phyloP scores from a whole-genome alignment of 2,797 vertebrate species.

The Chelidonichthys spinosus region DNA sequence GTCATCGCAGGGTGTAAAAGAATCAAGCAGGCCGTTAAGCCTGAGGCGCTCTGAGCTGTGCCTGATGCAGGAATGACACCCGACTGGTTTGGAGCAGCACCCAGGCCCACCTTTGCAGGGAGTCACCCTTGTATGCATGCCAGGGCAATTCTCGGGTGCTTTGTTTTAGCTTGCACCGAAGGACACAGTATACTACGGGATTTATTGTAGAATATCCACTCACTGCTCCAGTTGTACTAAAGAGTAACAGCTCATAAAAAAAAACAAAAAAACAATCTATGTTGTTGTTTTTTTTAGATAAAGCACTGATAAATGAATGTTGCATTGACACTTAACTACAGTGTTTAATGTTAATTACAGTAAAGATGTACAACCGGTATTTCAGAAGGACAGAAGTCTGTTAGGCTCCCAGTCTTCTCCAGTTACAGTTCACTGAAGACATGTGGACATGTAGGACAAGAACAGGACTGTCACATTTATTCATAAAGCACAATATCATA shows the following conservation, averaged over 20 bases:
- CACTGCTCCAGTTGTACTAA: background rate
- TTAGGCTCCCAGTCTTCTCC: background rate
- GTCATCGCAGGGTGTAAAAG: slow-evolving; percentile 54
- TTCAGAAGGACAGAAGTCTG: background rate
- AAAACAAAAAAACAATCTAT: background rate
- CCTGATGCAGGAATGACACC: slow-evolving; percentile 85
- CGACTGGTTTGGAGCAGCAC: slow-evolving; percentile 81
- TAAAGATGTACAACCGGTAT: background rate
- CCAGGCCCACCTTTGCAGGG: slow-evolving; percentile 57
- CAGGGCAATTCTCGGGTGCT: slow-evolving; percentile 51
- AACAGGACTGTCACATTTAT: background rate
- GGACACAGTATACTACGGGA: slow-evolving; percentile 5
- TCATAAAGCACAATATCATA: too few relatives aligned
- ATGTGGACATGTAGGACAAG: background rate
- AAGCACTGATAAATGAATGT: background rate
- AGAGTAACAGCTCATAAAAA: background rate
- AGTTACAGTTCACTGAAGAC: background rate
- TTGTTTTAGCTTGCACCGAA: slow-evolving; percentile 62
- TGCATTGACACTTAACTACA: background rate
- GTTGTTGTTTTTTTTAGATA: background rate
- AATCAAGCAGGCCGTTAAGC: slow-evolving; percentile 80
- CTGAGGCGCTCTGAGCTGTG: slow-evolving; percentile 75
- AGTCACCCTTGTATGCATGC: slow-evolving; percentile 64
- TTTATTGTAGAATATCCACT: slow-evolving; percentile 12
- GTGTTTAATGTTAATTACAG: background rate